Evolutionary conservation across 2,113 vertebrate genomes (phyloP).

Genomic region (Oryzias curvinotus): DNA sequence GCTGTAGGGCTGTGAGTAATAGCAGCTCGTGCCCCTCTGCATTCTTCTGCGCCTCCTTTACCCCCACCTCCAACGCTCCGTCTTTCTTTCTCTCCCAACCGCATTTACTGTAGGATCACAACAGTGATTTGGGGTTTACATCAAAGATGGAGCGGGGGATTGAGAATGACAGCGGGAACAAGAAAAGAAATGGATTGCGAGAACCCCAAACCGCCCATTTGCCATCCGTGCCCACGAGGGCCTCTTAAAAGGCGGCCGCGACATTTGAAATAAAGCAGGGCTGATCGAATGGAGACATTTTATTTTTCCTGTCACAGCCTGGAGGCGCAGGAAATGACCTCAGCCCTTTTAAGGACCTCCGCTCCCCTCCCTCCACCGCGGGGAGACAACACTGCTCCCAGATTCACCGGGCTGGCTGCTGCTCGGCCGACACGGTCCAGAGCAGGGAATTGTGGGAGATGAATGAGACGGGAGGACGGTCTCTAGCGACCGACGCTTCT

Average conservation of each 20-base stretch:
- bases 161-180: constrained; percentile 29
- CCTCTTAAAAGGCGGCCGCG: constrained; percentile 71
- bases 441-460: constrained; percentile 81
- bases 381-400: constrained; percentile 80
- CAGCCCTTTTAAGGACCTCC: constrained; percentile 82
- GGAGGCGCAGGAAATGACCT: constrained; percentile 89
- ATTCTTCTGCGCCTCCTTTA: constrained; percentile 23
- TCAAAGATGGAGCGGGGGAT: constrained; percentile 38
- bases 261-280: constrained; percentile 82
- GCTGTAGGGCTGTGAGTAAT: constrained; percentile 51
- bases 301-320: constrained; percentile 78
- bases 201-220: constrained; percentile 62
- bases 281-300: constrained; percentile 79
- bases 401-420: constrained; percentile 69
- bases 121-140: constrained; percentile 48
- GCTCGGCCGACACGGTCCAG: constrained; percentile 50
- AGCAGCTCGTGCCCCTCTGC: constrained; percentile 43
- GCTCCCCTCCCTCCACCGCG: constrained; percentile 77
- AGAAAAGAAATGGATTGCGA: constrained; percentile 64
- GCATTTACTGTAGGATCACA: constrained; percentile 59
- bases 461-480: constrained; percentile 84
- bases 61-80: constrained; percentile 29
- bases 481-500: constrained; percentile 53
- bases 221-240: constrained; percentile 57
- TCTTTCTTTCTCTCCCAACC: constrained; percentile 25